Evolutionary conservation across 2,888 invertebrate species (phyloP).

Genomic region (Carterocephalus palaemon): DNA sequence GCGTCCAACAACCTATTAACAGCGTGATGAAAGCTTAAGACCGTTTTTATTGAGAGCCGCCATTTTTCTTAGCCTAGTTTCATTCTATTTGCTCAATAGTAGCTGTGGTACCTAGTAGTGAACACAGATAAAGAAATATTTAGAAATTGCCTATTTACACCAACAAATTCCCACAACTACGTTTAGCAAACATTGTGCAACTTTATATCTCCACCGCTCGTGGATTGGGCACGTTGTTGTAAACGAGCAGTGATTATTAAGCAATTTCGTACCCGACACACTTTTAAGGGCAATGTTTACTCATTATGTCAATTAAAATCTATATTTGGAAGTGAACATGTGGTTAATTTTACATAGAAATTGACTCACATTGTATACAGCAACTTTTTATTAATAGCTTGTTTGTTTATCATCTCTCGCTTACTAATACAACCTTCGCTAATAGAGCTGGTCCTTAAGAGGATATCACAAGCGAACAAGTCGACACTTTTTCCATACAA

Average conservation of each 20-base stretch:
- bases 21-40: too few relatives aligned
- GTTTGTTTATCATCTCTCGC: too few relatives aligned
- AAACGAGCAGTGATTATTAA: slow-evolving; percentile 1
- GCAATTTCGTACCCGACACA: slow-evolving; percentile 1
- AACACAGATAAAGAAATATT: too few relatives aligned
- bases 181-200: slow-evolving; percentile 23
- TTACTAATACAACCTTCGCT: too few relatives aligned
- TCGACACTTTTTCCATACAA: too few relatives aligned
- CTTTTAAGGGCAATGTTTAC: slow-evolving; percentile 11
- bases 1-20: too few relatives aligned
- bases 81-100: too few relatives aligned
- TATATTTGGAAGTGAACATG: slow-evolving; percentile 11
- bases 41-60: too few relatives aligned
- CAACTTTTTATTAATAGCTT: slow-evolving; percentile 4
- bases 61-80: too few relatives aligned
- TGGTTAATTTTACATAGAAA: slow-evolving; percentile 12
- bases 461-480: too few relatives aligned
- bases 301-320: slow-evolving; percentile 13
- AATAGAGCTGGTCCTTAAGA: neutral
- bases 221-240: slow-evolving; percentile 11
- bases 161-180: slow-evolving; percentile 28
- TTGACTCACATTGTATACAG: slow-evolving; percentile 8
- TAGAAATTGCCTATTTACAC: too few relatives aligned
- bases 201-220: neutral
- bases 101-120: too few relatives aligned